Percentiles rank a stretch among this genome's conserved stretches.
Evolutionary conservation across 2,113 vertebrate genomes (phyloP).

Genomic region (Furnarius figulus): DNA sequence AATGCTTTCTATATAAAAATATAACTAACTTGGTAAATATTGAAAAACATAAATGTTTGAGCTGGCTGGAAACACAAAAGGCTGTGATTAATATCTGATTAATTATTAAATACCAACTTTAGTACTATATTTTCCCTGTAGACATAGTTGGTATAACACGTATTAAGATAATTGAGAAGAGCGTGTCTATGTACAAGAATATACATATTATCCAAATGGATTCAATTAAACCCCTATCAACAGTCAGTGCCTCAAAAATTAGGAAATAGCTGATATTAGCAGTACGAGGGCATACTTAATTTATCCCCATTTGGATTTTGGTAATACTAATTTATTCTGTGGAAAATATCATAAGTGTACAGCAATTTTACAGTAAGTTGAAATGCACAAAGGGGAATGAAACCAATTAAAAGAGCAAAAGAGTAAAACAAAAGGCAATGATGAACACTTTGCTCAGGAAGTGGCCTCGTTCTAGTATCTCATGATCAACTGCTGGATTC

Average conservation of each 20-base stretch:
- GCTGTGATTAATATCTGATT: not conserved
- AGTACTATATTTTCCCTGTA: not conserved
- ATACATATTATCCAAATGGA: not conserved
- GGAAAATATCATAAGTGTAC: not conserved
- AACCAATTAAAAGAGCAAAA: not conserved
- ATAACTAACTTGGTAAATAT: not conserved
- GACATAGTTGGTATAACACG: not conserved
- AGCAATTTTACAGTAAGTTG: not conserved
- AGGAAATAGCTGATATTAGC: not conserved
- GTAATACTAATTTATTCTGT: not conserved
- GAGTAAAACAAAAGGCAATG: not conserved
- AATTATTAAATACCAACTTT: slow-evolving; percentile 14
- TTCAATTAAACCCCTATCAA: not conserved
- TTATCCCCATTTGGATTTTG: not conserved
- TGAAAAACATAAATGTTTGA: not conserved
- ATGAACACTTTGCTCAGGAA: not conserved
- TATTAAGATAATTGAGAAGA: not conserved
- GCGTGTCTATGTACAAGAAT: not conserved
- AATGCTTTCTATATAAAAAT: not conserved
- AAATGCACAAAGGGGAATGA: not conserved
- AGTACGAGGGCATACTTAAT: not conserved
- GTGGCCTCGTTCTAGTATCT: not conserved
- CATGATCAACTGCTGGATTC: not conserved
- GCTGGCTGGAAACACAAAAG: not conserved
- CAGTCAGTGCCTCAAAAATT: not conserved